A percentile compares a stretch with the other conserved stretches of the same genome.
These are phyloP conservation scores for Danio albolineatus DNA, from an alignment of 2,797 vertebrate genomes.

Conservation along the genomic window DNA sequence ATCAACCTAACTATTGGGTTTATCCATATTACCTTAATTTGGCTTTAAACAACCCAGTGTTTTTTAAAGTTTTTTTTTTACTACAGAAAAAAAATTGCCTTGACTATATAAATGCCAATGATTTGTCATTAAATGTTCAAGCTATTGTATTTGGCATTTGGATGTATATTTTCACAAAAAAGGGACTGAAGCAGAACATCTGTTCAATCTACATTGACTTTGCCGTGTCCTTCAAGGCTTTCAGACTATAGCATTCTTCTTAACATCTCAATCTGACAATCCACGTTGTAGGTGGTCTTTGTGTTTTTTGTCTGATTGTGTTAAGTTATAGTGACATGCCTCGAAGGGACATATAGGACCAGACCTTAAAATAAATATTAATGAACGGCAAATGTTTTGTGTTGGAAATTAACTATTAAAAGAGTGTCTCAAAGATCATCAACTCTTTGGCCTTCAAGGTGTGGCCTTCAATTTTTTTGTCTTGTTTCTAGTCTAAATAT, in stretches of 20 bases:
- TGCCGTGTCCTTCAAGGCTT: constrained; percentile 20
- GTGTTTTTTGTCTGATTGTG: neutral
- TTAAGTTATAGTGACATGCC: constrained; percentile 21
- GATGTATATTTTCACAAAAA: neutral
- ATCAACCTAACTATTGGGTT: too few species aligned
- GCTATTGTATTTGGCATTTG: neutral
- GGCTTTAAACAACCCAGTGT: too few species aligned
- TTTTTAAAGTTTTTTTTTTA: too few species aligned
- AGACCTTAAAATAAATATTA: neutral
- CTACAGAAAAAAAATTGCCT: too few species aligned
- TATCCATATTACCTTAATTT: too few species aligned
- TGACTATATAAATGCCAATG: neutral
- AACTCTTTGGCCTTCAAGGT: too few species aligned
- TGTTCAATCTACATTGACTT: constrained; percentile 3
- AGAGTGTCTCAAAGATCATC: neutral
- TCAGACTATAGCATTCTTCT: neutral
- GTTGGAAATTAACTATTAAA: neutral
- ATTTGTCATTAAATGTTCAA: neutral
- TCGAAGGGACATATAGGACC: constrained; percentile 7
- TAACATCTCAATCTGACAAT: constrained; percentile 15
- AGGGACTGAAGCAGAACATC: neutral
- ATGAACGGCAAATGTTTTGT: neutral
- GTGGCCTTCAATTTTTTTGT: too few species aligned
- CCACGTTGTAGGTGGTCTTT: neutral
- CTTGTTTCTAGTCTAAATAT: too few species aligned